Conservation (phyloP, 2,888 invertebrate genomes). For the Apodemia zela region DNA sequence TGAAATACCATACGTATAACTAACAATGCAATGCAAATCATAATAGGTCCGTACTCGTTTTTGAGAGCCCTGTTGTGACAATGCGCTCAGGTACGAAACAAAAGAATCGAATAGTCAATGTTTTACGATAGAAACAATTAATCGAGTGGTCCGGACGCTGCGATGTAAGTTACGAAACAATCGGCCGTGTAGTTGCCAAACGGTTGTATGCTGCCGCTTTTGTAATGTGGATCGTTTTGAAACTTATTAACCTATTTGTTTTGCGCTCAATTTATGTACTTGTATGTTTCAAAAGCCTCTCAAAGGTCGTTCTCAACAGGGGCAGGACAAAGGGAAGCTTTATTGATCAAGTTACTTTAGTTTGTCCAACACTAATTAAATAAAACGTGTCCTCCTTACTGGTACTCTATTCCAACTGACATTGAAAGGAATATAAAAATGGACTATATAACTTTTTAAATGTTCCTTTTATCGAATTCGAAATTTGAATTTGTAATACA, state of each 20-base stretch:
- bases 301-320: conserved; percentile 57
- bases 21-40: conserved; percentile 33
- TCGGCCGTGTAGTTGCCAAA: conserved; percentile 68
- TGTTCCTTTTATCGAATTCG: neutral
- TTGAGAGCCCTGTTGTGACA: conserved; percentile 40
- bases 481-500: too few relatives aligned
- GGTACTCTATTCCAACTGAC: conserved; percentile 36
- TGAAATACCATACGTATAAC: conserved; percentile 32
- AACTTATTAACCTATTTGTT: conserved; percentile 77
- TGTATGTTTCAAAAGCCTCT: conserved; percentile 57
- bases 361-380: conserved; percentile 69
- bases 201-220: conserved; percentile 73
- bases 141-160: conserved; percentile 77
- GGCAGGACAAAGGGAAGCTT: conserved; percentile 57
- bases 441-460: neutral
- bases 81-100: conserved; percentile 52
- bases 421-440: neutral
- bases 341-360: conserved; percentile 74
- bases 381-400: conserved; percentile 63
- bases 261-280: conserved; percentile 58
- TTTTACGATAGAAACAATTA: conserved; percentile 73
- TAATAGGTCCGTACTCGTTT: conserved; percentile 33
- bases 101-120: conserved; percentile 59
- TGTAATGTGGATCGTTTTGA: conserved; percentile 80
- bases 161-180: conserved; percentile 68